A percentile compares a stretch with the other conserved stretches of the same genome.
Conservation (phyloP, 2,888 invertebrate genomes). For the Brenthis ino region DNA sequence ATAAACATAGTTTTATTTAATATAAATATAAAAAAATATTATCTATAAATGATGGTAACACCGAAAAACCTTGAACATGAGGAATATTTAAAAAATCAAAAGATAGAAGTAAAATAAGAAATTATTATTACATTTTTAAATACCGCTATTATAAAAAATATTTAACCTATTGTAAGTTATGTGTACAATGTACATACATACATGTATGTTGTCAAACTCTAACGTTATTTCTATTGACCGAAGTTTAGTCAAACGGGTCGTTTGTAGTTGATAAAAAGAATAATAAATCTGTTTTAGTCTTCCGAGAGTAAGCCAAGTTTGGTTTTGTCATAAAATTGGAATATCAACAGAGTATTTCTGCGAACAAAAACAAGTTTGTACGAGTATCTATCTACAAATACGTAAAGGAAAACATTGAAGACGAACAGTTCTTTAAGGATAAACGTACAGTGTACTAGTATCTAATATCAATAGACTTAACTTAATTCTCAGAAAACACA, state of each 20-base stretch:
- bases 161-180: neutral
- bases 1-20: too few species aligned
- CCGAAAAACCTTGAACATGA: too few species aligned
- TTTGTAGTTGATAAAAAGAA: conserved; percentile 13
- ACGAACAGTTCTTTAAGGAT: conserved; percentile 4
- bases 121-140: too few species aligned
- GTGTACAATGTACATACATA: neutral
- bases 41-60: too few species aligned
- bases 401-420: conserved; percentile 11
- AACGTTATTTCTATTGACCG: conserved; percentile 2
- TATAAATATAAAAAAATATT: too few species aligned
- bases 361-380: conserved; percentile 12
- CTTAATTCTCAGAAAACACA: conserved; percentile 2
- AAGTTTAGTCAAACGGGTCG: conserved; percentile 7
- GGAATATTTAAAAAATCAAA: too few species aligned
- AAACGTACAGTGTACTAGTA: neutral
- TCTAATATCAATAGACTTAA: neutral
- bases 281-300: conserved; percentile 15
- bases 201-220: neutral
- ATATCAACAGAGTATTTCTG: conserved; percentile 7
- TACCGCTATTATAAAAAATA: neutral
- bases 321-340: conserved; percentile 12
- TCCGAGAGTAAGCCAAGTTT: conserved; percentile 4
- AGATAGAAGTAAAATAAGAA: too few species aligned
- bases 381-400: conserved; percentile 1